phyloP scores from a whole-genome alignment of 1,140 invertebrate genomes.

The Leptinotarsa texana region DNA sequence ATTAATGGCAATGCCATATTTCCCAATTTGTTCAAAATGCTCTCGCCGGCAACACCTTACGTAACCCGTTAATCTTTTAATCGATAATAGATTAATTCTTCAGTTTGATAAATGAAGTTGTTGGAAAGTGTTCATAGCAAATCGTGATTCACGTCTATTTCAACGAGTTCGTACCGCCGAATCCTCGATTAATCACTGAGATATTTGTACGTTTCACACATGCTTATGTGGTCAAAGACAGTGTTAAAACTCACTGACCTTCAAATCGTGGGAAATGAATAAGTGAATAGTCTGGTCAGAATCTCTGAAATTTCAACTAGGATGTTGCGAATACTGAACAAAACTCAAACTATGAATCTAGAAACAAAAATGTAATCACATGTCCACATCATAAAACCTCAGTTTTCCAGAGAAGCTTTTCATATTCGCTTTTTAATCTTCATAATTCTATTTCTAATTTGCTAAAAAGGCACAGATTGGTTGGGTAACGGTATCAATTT shows the following conservation, averaged over 20 bases:
- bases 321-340: no score
- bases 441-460: no score
- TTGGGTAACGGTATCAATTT: no score
- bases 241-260: constrained; percentile 8
- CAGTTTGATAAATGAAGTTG: constrained; percentile 15
- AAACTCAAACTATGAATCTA: neutral
- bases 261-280: constrained; percentile 9
- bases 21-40: neutral
- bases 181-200: constrained; percentile 10
- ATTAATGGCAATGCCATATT: neutral
- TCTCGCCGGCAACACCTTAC: neutral
- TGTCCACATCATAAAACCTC: no score
- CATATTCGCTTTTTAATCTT: no score
- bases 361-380: no score
- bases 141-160: constrained; percentile 16
- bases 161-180: neutral
- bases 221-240: neutral
- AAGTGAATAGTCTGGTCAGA: neutral
- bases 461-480: no score
- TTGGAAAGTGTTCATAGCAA: constrained; percentile 5
- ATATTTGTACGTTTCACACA: constrained; percentile 17
- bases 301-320: neutral
- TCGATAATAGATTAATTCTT: neutral
- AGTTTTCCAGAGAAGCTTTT: no score
- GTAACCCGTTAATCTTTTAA: neutral